These are phyloP conservation scores for Ormyrus thymus DNA, from an alignment of 2,888 invertebrate species.

Conservation along the genomic window DNA sequence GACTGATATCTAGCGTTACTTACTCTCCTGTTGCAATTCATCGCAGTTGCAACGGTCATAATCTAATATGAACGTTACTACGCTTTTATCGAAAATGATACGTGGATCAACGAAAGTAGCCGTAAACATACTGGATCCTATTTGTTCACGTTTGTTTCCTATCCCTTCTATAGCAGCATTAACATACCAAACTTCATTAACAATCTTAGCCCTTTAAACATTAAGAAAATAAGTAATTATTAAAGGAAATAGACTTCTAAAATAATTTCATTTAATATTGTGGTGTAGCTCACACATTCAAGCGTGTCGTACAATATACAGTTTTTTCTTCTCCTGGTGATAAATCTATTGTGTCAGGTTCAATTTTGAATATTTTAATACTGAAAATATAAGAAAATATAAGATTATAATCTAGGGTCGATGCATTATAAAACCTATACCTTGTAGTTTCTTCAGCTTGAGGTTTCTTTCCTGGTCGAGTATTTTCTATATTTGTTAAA, in stretches of 20 bases:
- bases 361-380: constrained; percentile 32
- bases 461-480: constrained; percentile 20
- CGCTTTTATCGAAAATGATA: constrained; percentile 76
- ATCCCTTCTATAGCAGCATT: constrained; percentile 77
- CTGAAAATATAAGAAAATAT: background rate
- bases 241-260: background rate
- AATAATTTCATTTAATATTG: background rate
- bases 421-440: constrained; percentile 10
- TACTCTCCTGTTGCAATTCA: constrained; percentile 76
- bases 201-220: background rate
- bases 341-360: constrained; percentile 59
- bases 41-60: constrained; percentile 74
- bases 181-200: constrained; percentile 76
- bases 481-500: constrained; percentile 63
- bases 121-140: constrained; percentile 76
- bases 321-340: constrained; percentile 51
- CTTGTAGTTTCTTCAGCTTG: constrained; percentile 14
- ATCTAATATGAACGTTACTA: constrained; percentile 77
- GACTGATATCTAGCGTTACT: background rate
- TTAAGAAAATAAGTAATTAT: constrained; percentile 6
- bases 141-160: constrained; percentile 76
- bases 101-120: constrained; percentile 80
- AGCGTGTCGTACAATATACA: constrained; percentile 61
- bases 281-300: constrained; percentile 61
- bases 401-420: background rate